Percentiles rank a stretch among this genome's conserved stretches.
These are phyloP conservation scores for Trichopria drosophilae DNA, from an alignment of 2,888 invertebrate species.

Conservation along the genomic window DNA sequence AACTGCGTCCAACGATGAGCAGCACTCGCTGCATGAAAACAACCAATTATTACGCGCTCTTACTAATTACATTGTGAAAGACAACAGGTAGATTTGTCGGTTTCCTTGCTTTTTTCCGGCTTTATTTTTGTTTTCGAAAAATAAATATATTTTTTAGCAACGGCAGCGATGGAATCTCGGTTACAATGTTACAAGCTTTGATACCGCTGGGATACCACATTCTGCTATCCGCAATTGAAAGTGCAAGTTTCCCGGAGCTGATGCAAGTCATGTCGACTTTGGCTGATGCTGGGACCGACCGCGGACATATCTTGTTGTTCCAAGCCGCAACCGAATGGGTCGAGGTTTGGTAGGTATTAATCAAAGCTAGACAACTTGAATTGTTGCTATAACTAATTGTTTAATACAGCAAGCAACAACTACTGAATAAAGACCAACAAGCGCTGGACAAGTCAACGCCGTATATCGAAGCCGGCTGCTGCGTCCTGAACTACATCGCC, in stretches of 20 bases:
- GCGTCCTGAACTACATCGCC: slow-evolving; percentile 80
- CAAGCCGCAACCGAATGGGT: slow-evolving; percentile 82
- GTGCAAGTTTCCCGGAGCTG: slow-evolving; percentile 76
- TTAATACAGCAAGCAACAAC: slow-evolving; percentile 61
- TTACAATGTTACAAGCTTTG: slow-evolving; percentile 71
- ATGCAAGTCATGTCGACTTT: slow-evolving; percentile 79
- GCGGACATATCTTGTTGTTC: slow-evolving; percentile 80
- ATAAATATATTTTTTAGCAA: slow-evolving; percentile 51
- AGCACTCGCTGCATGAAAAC: slow-evolving; percentile 68
- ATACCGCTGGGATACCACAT: slow-evolving; percentile 73
- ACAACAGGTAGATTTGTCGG: slow-evolving; percentile 57
- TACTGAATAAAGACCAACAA: slow-evolving; percentile 61
- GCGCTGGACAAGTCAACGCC: slow-evolving; percentile 62
- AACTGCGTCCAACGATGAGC: slow-evolving; percentile 49
- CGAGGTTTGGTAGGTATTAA: slow-evolving; percentile 64
- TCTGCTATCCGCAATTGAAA: slow-evolving; percentile 65
- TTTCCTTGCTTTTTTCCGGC: not conserved
- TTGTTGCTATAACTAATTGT: slow-evolving; percentile 6
- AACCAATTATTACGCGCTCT: slow-evolving; percentile 71
- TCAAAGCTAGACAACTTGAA: not conserved
- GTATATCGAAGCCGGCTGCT: slow-evolving; percentile 75
- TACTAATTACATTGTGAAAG: slow-evolving; percentile 73
- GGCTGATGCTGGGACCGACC: slow-evolving; percentile 82
- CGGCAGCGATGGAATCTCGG: slow-evolving; percentile 66
- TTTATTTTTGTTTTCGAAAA: not conserved